Evolutionary conservation across 1,140 invertebrate species (phyloP).

Genomic region (Penaeus chinensis): DNA sequence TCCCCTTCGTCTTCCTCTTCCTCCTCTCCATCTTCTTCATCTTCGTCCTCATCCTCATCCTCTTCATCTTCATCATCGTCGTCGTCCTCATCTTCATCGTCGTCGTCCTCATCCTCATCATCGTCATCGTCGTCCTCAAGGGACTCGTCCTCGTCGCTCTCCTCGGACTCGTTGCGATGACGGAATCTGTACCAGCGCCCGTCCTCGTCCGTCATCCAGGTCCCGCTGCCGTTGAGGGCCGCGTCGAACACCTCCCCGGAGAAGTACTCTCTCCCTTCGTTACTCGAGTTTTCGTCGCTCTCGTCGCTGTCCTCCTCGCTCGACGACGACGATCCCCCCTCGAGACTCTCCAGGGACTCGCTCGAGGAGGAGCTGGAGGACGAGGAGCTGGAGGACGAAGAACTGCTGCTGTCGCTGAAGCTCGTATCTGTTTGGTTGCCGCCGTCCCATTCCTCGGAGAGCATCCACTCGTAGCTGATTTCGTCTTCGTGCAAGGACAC

Average conservation of each 20-base stretch:
- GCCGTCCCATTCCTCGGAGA: not conserved
- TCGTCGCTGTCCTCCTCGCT: slow-evolving; percentile 34
- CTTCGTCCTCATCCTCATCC: slow-evolving; percentile 40
- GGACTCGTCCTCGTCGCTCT: not conserved
- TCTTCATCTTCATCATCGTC: slow-evolving; percentile 35
- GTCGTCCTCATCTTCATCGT: slow-evolving; percentile 33
- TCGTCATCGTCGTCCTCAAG: not conserved
- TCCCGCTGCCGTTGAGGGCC: slow-evolving; percentile 1
- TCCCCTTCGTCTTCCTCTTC: slow-evolving; percentile 45
- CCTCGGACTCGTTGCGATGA: slow-evolving; percentile 3
- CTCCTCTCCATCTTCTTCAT: slow-evolving; percentile 46
- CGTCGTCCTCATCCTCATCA: not conserved
- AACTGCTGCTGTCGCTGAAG: not conserved
- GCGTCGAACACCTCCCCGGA: slow-evolving; percentile 30
- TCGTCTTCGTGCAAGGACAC: not conserved
- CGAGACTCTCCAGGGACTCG: slow-evolving; percentile 16
- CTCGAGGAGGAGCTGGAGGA: slow-evolving; percentile 23
- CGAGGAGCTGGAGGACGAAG: slow-evolving; percentile 29
- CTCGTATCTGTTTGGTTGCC: not conserved
- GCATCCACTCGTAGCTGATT: not conserved
- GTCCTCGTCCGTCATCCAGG: not conserved
- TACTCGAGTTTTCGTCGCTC: slow-evolving; percentile 25
- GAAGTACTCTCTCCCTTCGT: slow-evolving; percentile 35
- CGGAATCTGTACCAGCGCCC: not conserved
- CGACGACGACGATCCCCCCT: not conserved